phyloP scores from a whole-genome alignment of 2,797 vertebrate species.

The Orestias chungarensis region DNA sequence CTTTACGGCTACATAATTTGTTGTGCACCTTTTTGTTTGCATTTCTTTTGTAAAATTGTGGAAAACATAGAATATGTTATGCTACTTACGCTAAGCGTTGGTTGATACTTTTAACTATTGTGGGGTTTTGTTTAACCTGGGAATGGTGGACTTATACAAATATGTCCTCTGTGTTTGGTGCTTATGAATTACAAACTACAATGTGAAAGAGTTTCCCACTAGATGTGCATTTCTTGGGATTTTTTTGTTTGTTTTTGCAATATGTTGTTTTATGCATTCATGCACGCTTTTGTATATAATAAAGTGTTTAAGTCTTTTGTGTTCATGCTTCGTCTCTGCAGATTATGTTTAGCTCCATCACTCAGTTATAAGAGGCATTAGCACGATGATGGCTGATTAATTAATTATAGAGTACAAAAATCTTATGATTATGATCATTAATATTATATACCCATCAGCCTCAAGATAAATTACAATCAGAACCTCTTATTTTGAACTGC shows the following conservation, averaged over 20 bases:
- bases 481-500: slow-evolving; percentile 2
- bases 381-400: slow-evolving; percentile 39
- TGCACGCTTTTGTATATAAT: neutral
- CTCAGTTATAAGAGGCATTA: slow-evolving; percentile 34
- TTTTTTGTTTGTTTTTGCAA: neutral
- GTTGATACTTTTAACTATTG: too few relatives aligned
- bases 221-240: neutral
- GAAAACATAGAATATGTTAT: too few relatives aligned
- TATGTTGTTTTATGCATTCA: neutral
- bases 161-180: neutral
- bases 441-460: slow-evolving; percentile 28
- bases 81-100: too few relatives aligned
- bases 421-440: slow-evolving; percentile 32
- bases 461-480: slow-evolving; percentile 32
- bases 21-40: neutral
- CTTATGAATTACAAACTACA: neutral
- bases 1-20: neutral
- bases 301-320: neutral
- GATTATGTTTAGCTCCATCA: slow-evolving; percentile 12
- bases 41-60: too few relatives aligned
- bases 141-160: neutral
- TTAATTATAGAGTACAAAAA: slow-evolving; percentile 34
- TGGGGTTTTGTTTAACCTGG: neutral
- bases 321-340: slow-evolving; percentile 17
- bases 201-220: neutral